phyloP scores from a whole-genome alignment of 1,140 invertebrate genomes.

The Vanessa atalanta region DNA sequence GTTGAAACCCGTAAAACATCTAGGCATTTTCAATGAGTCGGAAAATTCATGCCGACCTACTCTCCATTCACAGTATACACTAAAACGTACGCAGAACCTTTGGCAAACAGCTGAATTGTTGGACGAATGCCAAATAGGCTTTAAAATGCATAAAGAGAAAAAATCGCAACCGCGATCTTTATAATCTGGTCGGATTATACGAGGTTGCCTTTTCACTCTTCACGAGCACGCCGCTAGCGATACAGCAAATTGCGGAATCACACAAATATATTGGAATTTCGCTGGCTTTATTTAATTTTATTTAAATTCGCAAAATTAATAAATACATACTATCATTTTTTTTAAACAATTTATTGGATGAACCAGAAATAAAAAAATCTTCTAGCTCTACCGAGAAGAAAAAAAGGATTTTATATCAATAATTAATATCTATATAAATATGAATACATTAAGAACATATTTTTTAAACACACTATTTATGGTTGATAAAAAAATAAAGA shows the following conservation, averaged over 20 bases:
- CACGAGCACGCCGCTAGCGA: not conserved
- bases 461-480: too few species aligned
- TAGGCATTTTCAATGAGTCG: slow-evolving; percentile 19
- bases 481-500: too few species aligned
- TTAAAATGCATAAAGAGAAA: slow-evolving; percentile 18
- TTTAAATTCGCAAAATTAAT: too few species aligned
- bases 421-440: too few species aligned
- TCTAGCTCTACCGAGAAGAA: too few species aligned
- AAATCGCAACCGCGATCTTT: slow-evolving; percentile 17
- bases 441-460: too few species aligned
- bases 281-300: too few species aligned
- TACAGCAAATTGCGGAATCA: not conserved
- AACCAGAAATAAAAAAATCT: too few species aligned
- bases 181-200: slow-evolving; percentile 18
- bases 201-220: not conserved
- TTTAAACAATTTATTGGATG: too few species aligned
- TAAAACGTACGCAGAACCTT: slow-evolving; percentile 20
- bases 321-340: too few species aligned
- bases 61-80: slow-evolving; percentile 4
- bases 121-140: slow-evolving; percentile 21
- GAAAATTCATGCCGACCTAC: slow-evolving; percentile 18
- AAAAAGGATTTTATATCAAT: too few species aligned
- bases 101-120: slow-evolving; percentile 24
- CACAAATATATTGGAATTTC: too few species aligned
- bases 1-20: slow-evolving; percentile 8